A percentile compares a stretch with the other conserved stretches of the same genome.
Evolutionary conservation across 1,140 invertebrate species (phyloP).

Genomic region (Apis laboriosa): DNA sequence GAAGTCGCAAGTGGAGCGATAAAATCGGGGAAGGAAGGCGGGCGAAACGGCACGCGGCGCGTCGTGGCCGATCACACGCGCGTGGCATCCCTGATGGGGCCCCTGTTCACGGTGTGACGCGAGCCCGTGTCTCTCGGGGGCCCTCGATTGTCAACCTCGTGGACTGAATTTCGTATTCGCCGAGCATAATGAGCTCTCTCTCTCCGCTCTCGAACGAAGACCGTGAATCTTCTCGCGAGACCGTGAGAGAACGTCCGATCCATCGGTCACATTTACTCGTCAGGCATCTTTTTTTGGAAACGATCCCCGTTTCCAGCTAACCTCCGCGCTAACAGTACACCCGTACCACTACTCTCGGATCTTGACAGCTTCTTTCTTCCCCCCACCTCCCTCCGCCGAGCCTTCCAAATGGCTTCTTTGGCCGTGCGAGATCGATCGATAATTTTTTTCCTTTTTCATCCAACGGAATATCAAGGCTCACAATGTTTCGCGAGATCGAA

Average conservation of each 20-base stretch:
- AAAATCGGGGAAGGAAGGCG: constrained; percentile 67
- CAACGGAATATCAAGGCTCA: background rate
- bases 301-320: background rate
- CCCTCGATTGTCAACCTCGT: constrained; percentile 51
- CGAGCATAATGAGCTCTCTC: constrained; percentile 57
- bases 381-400: no score
- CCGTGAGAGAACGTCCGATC: constrained; percentile 28
- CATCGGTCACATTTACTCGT: background rate
- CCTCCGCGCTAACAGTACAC: background rate
- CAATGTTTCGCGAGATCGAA: background rate
- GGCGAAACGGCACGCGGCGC: constrained; percentile 65
- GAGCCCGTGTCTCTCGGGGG: constrained; percentile 28
- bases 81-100: constrained; percentile 72
- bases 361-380: background rate
- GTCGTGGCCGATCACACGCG: constrained; percentile 70
- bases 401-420: background rate
- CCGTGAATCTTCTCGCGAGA: constrained; percentile 9
- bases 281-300: background rate
- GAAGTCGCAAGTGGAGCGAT: constrained; percentile 54
- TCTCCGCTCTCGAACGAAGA: background rate
- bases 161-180: constrained; percentile 67
- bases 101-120: constrained; percentile 16
- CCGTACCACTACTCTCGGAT: no score
- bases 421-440: background rate
- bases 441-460: no score